A percentile compares a stretch with the other conserved stretches of the same genome.
phyloP scores from a whole-genome alignment of 2,888 invertebrate genomes.

The Chalcosyrphus nemorum region DNA sequence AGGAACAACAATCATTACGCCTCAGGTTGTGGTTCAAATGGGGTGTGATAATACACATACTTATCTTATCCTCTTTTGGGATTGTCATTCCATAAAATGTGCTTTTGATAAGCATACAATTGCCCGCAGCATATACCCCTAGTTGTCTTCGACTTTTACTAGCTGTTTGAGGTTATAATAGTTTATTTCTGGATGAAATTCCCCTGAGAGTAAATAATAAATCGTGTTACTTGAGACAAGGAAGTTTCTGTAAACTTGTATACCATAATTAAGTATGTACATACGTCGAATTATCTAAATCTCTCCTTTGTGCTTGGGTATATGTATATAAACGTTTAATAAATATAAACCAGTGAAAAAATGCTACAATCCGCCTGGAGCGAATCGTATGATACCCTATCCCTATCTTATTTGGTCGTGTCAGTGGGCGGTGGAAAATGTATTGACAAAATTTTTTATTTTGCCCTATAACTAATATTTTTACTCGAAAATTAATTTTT shows the following conservation, averaged over 20 bases:
- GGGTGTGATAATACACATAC: constrained; percentile 60
- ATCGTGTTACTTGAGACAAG: constrained; percentile 3
- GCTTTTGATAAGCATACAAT: constrained; percentile 30
- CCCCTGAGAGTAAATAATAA: constrained; percentile 46
- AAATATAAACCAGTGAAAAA: too few relatives aligned
- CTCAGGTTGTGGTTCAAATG: constrained; percentile 30
- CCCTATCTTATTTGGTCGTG: too few relatives aligned
- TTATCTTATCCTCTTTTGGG: constrained; percentile 21
- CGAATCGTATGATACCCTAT: too few relatives aligned
- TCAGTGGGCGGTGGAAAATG: too few relatives aligned
- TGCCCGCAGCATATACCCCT: constrained; percentile 23
- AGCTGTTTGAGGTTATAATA: constrained; percentile 24
- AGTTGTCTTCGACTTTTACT: constrained; percentile 25
- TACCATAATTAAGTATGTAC: too few relatives aligned
- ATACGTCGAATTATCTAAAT: too few relatives aligned
- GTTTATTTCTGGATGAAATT: constrained; percentile 1
- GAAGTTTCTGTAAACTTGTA: background rate
- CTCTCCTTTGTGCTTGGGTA: too few relatives aligned
- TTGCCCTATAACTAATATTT: too few relatives aligned
- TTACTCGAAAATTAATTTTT: too few relatives aligned
- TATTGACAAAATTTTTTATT: too few relatives aligned
- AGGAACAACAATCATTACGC: constrained; percentile 3
- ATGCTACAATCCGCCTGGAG: too few relatives aligned
- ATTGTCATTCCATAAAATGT: constrained; percentile 29
- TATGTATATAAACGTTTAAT: too few relatives aligned